These are phyloP conservation scores for Embiotoca jacksoni DNA, from an alignment of 2,113 vertebrate species.

Conservation along the genomic window DNA sequence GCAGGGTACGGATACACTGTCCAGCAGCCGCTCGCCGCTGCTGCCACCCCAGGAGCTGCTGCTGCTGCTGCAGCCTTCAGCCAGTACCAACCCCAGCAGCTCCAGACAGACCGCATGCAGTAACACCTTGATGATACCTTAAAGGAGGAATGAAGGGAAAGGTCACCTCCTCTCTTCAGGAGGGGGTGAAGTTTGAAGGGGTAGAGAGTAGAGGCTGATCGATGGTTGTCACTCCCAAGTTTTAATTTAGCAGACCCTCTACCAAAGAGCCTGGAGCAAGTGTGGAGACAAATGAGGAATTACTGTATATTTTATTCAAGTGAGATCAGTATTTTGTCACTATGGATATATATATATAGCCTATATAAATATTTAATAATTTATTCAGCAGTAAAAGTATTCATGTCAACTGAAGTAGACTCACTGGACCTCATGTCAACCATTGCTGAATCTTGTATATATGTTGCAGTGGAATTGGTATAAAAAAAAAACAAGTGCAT, in stretches of 20 bases:
- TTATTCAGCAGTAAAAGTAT: constrained; percentile 71
- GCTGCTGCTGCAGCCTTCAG: constrained; percentile 90
- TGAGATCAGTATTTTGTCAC: constrained; percentile 81
- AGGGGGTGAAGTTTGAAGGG: constrained; percentile 15
- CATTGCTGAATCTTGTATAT: constrained; percentile 50
- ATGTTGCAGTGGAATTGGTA: constrained; percentile 50
- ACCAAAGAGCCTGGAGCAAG: constrained; percentile 75
- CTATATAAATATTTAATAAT: constrained; percentile 76
- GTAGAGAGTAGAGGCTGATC: constrained; percentile 6
- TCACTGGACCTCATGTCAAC: constrained; percentile 53
- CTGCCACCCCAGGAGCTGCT: constrained; percentile 86
- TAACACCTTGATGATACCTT: constrained; percentile 50
- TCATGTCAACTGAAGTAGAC: constrained; percentile 57
- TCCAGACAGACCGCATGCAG: constrained; percentile 95
- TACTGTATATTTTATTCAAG: constrained; percentile 86
- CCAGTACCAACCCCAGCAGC: constrained; percentile 95
- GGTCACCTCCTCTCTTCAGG: constrained; percentile 25
- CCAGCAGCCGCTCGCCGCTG: constrained; percentile 91
- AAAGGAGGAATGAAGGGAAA: constrained; percentile 5
- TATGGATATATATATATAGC: constrained; percentile 57
- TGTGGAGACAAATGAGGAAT: constrained; percentile 82
- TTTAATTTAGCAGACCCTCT: constrained; percentile 45
- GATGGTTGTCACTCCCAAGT: constrained; percentile 46
- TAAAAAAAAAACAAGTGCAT: constrained; percentile 56
- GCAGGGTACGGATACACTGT: constrained; percentile 94